phyloP scores from a whole-genome alignment of 2,888 invertebrate genomes.

The Ormia ochracea region DNA sequence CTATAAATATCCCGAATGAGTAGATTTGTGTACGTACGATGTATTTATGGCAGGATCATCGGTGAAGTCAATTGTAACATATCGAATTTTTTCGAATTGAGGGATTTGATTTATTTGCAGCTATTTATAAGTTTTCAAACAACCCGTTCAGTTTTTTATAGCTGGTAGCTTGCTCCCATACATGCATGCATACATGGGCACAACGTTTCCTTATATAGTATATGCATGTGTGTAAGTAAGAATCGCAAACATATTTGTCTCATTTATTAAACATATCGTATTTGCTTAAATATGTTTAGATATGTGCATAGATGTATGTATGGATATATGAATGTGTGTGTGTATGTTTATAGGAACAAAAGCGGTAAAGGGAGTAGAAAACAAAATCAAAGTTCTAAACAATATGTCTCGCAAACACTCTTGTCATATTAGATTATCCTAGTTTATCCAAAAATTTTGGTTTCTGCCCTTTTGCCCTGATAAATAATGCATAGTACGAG shows the following conservation, averaged over 20 bases:
- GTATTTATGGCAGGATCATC: constrained; percentile 66
- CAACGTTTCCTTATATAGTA: no score
- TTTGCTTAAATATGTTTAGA: background rate
- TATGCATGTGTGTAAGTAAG: no score
- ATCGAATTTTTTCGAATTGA: constrained; percentile 75
- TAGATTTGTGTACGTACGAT: constrained; percentile 32
- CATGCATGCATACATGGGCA: background rate
- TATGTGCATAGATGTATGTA: background rate
- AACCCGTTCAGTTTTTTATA: constrained; percentile 51
- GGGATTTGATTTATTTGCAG: constrained; percentile 77
- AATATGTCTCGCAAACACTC: constrained; percentile 65
- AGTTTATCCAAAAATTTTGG: constrained; percentile 76
- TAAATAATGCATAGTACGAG: no score
- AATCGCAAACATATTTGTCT: constrained; percentile 13
- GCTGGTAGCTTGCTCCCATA: constrained; percentile 20
- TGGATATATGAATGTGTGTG: background rate
- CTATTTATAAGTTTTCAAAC: constrained; percentile 74
- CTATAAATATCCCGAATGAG: constrained; percentile 2
- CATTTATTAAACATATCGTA: constrained; percentile 18
- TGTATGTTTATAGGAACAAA: constrained; percentile 31
- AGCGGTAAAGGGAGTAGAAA: constrained; percentile 10
- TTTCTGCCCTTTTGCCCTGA: constrained; percentile 70
- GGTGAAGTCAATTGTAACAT: constrained; percentile 77
- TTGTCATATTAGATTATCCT: constrained; percentile 74
- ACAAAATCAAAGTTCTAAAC: constrained; percentile 28